These are phyloP conservation scores for Tetramorium parvispinum DNA, from an alignment of 1,140 invertebrate genomes.

Conservation along the genomic window DNA sequence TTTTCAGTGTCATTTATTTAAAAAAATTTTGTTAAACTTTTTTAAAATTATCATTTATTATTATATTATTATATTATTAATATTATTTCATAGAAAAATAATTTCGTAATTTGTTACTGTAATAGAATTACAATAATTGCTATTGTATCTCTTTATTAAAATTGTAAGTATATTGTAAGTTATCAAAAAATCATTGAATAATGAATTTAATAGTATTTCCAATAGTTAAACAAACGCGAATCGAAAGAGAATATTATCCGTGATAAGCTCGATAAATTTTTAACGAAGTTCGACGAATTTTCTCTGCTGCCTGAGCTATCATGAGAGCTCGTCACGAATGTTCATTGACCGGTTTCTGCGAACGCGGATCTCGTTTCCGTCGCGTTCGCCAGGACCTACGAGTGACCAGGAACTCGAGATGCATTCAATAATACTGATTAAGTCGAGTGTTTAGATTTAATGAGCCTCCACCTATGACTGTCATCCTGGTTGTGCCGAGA, in stretches of 20 bases:
- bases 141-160: neutral
- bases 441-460: constrained; percentile 54
- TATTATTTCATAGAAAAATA: neutral
- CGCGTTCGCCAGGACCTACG: neutral
- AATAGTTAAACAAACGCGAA: neutral
- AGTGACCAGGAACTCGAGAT: neutral
- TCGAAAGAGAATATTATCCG: neutral
- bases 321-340: neutral
- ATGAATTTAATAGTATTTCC: neutral
- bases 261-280: neutral
- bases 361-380: neutral
- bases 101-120: neutral
- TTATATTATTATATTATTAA: too few relatives aligned
- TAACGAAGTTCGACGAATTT: neutral
- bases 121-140: neutral
- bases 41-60: too few relatives aligned
- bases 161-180: too few relatives aligned
- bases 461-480: constrained; percentile 78
- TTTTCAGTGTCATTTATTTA: neutral
- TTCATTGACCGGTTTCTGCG: neutral
- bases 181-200: neutral
- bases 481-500: constrained; percentile 80
- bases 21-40: neutral
- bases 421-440: constrained; percentile 27
- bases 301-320: neutral